Percentiles rank a stretch among this genome's conserved stretches.
Conservation (phyloP, 2,888 invertebrate species). For the Oligia strigilis region DNA sequence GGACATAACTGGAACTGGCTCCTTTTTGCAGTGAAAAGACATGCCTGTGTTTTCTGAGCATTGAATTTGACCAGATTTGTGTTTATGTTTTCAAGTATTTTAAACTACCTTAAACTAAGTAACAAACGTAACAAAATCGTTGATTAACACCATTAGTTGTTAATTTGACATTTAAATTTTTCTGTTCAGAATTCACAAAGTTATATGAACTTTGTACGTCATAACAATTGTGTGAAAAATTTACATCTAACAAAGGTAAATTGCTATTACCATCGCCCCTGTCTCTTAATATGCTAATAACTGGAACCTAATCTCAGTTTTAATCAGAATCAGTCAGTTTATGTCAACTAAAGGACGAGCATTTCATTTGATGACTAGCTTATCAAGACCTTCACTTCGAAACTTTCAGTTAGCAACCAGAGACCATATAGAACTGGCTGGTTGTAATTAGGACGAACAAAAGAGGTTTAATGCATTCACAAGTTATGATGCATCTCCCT, state of each 20-base stretch:
- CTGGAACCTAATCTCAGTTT: constrained; percentile 71
- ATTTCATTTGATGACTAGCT: constrained; percentile 67
- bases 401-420: constrained; percentile 8
- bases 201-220: background rate
- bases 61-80: too few relatives aligned
- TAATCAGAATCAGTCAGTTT: constrained; percentile 75
- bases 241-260: constrained; percentile 32
- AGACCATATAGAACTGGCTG: constrained; percentile 24
- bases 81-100: background rate
- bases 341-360: constrained; percentile 71
- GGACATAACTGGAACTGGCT: too few relatives aligned
- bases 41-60: too few relatives aligned
- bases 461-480: constrained; percentile 58
- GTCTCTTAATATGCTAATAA: constrained; percentile 72
- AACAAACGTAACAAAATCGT: background rate
- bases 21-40: too few relatives aligned
- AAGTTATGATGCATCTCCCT: constrained; percentile 36
- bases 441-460: constrained; percentile 65
- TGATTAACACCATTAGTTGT: background rate
- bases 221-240: constrained; percentile 1
- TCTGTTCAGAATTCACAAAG: background rate
- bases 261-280: constrained; percentile 54
- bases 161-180: background rate
- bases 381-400: constrained; percentile 45
- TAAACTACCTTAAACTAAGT: background rate